Percentiles rank a stretch among this genome's conserved stretches.
Conservation (phyloP, 1,140 invertebrate genomes). For the Bradynema listronoti region DNA sequence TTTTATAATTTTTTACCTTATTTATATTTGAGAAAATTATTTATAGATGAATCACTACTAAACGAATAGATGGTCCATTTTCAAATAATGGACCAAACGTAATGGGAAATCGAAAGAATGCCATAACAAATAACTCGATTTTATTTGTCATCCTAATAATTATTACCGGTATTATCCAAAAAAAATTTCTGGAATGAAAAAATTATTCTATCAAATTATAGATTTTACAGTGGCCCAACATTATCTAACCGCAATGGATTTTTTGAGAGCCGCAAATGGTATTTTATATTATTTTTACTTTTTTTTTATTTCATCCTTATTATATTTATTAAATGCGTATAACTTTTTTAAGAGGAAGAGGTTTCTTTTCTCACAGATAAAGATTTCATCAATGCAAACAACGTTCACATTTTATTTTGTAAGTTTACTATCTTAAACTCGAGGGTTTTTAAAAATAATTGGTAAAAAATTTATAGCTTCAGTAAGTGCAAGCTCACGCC, state of each 20-base stretch:
- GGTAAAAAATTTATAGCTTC: neutral
- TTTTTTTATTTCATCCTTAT: too few species aligned
- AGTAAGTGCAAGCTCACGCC: conserved; percentile 12
- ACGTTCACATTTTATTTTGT: conserved; percentile 34
- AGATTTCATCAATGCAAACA: conserved; percentile 52
- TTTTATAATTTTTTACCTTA: too few species aligned
- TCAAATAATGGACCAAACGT: too few species aligned
- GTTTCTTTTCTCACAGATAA: conserved; percentile 40
- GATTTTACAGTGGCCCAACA: conserved; percentile 12
- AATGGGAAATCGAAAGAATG: too few species aligned
- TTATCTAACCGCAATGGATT: conserved; percentile 25
- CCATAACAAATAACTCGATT: too few species aligned
- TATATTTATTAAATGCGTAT: neutral
- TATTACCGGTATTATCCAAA: too few species aligned
- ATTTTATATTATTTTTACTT: neutral
- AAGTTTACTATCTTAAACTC: neutral
- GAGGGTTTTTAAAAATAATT: conserved; percentile 1
- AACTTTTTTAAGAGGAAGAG: conserved; percentile 15
- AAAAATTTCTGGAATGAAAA: neutral
- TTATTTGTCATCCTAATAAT: too few species aligned
- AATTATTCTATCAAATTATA: too few species aligned
- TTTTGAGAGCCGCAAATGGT: conserved; percentile 9
- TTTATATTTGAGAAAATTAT: too few species aligned
- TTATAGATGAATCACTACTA: too few species aligned
- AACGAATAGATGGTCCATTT: too few species aligned